Conservation (phyloP, 1,140 invertebrate genomes). For the Euglossa dilemma region DNA sequence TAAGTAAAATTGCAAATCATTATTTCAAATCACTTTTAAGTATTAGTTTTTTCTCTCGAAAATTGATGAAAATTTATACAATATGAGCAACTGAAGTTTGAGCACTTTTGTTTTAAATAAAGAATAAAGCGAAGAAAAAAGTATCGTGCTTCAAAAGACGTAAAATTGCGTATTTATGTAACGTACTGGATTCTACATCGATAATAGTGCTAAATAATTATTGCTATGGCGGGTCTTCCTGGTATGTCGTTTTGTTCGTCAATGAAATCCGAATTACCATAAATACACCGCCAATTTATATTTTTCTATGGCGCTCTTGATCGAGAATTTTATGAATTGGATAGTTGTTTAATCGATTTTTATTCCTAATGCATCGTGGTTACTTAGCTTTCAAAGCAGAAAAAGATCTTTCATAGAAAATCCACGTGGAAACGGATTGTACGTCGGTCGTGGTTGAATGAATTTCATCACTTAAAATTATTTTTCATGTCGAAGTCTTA, state of each 20-base stretch:
- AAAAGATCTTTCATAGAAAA: conserved; percentile 9
- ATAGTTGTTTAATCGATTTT: conserved; percentile 50
- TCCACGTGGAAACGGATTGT: not conserved
- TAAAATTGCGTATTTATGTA: conserved; percentile 8
- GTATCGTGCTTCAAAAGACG: not conserved
- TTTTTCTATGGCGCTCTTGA: conserved; percentile 47
- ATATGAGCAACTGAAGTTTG: conserved; percentile 9
- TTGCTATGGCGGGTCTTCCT: conserved; percentile 35
- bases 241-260: conserved; percentile 39
- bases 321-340: conserved; percentile 45
- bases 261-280: conserved; percentile 39
- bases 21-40: not conserved
- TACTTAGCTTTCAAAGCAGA: conserved; percentile 34
- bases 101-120: conserved; percentile 36
- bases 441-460: not conserved
- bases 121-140: not conserved
- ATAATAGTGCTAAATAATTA: conserved; percentile 52
- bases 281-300: conserved; percentile 44
- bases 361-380: conserved; percentile 24
- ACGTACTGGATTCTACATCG: conserved; percentile 46
- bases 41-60: not conserved
- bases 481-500: conserved; percentile 24
- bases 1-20: not conserved
- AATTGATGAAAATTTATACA: not conserved
- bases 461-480: conserved; percentile 45